Evolutionary conservation across 2,888 invertebrate species (phyloP).

Genomic region (Drosophila pseudotalamancana): DNA sequence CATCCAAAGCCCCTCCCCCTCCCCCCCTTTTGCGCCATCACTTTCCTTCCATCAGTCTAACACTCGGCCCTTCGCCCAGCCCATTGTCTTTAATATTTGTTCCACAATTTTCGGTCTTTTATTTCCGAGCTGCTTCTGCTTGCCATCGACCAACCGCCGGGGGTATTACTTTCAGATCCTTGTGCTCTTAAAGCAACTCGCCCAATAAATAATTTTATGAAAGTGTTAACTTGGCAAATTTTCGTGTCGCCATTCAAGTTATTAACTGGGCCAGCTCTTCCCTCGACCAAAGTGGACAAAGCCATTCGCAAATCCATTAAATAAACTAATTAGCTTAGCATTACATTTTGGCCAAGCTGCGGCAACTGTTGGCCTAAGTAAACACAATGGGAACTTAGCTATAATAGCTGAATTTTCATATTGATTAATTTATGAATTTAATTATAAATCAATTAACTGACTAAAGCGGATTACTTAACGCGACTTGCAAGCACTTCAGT

Average conservation of each 20-base stretch:
- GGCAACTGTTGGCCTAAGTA: conserved; percentile 26
- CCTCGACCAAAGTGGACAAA: conserved; percentile 3
- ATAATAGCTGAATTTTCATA: neutral
- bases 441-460: conserved; percentile 1
- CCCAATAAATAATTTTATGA: conserved; percentile 75
- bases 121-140: conserved; percentile 43
- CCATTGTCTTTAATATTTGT: conserved; percentile 73
- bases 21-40: conserved; percentile 5
- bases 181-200: conserved; percentile 47
- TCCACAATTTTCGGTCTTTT: conserved; percentile 65
- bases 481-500: neutral
- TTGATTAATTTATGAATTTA: conserved; percentile 17
- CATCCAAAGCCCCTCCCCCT: conserved; percentile 27
- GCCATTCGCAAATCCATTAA: conserved; percentile 28
- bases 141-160: conserved; percentile 24
- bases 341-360: conserved; percentile 35
- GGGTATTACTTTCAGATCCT: conserved; percentile 30
- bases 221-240: conserved; percentile 74
- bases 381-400: conserved; percentile 13
- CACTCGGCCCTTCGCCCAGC: neutral
- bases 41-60: conserved; percentile 10
- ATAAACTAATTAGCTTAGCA: conserved; percentile 66
- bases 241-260: conserved; percentile 42
- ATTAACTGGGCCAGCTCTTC: conserved; percentile 41
- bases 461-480: neutral